A percentile compares a stretch with the other conserved stretches of the same genome.
phyloP scores from a whole-genome alignment of 2,797 vertebrate genomes.

The Trachops cirrhosus region DNA sequence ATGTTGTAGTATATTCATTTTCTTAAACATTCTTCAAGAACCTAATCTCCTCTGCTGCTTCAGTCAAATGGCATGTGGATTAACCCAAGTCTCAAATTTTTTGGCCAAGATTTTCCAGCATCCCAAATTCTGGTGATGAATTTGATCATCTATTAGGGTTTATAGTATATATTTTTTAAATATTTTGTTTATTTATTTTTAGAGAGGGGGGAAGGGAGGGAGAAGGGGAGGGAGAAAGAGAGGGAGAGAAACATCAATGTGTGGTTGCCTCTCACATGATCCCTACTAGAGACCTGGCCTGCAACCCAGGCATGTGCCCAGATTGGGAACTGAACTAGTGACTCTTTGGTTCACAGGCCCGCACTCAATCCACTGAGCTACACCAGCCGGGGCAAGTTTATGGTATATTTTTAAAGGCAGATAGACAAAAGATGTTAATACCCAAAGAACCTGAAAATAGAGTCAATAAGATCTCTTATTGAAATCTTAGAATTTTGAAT shows the following conservation, averaged over 20 bases:
- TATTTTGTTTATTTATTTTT: too few relatives aligned
- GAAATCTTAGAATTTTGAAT: too few relatives aligned
- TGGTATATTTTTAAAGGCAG: neutral
- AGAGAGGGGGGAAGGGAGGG: too few relatives aligned
- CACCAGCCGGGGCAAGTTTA: too few relatives aligned
- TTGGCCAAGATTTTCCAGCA: neutral
- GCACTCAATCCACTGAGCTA: too few relatives aligned
- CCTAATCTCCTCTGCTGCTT: neutral
- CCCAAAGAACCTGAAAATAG: neutral
- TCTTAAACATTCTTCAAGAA: neutral
- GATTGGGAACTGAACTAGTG: too few relatives aligned
- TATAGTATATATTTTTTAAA: neutral
- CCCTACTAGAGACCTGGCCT: too few relatives aligned
- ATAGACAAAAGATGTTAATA: neutral
- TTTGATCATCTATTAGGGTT: neutral
- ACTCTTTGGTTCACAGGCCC: too few relatives aligned
- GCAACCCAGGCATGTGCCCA: too few relatives aligned
- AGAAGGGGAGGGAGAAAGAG: too few relatives aligned
- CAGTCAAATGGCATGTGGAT: neutral
- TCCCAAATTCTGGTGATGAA: neutral
- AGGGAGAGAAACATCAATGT: too few relatives aligned
- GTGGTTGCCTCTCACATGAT: too few relatives aligned
- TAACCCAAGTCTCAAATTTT: neutral
- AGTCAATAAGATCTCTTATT: neutral
- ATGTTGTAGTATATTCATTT: neutral